Conservation (phyloP, 2,797 vertebrate genomes). For the Iguana delicatissima region DNA sequence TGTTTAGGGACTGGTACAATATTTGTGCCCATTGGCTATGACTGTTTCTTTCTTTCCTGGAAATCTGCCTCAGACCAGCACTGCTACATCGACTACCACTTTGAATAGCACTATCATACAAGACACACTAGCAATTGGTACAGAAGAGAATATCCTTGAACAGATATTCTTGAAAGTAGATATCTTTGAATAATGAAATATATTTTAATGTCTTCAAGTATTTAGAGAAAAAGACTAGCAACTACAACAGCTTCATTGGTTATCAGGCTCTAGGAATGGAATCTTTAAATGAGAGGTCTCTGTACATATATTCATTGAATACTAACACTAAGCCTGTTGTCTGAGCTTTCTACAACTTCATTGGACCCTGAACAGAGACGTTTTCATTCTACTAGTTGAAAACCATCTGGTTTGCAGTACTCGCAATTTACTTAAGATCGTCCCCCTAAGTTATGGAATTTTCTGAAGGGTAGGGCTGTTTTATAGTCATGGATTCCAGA, state of each 20-base stretch:
- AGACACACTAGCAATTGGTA: neutral
- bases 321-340: neutral
- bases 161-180: neutral
- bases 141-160: neutral
- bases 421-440: constrained; percentile 9
- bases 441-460: constrained; percentile 24
- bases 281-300: neutral
- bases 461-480: constrained; percentile 33
- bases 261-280: neutral
- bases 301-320: neutral
- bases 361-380: fast-evolving
- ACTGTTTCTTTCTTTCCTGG: too few species aligned
- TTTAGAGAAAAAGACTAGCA: neutral
- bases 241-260: neutral
- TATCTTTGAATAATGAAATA: neutral
- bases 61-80: too few species aligned
- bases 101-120: neutral
- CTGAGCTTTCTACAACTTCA: fast-evolving
- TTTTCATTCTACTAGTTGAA: constrained; percentile 21
- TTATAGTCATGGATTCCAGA: constrained; percentile 32
- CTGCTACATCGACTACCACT: too few species aligned
- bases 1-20: too few species aligned
- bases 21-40: too few species aligned
- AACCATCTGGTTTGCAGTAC: neutral
- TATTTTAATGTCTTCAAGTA: neutral